phyloP scores from a whole-genome alignment of 2,888 invertebrate species.

The Hofmannophila pseudospretella region DNA sequence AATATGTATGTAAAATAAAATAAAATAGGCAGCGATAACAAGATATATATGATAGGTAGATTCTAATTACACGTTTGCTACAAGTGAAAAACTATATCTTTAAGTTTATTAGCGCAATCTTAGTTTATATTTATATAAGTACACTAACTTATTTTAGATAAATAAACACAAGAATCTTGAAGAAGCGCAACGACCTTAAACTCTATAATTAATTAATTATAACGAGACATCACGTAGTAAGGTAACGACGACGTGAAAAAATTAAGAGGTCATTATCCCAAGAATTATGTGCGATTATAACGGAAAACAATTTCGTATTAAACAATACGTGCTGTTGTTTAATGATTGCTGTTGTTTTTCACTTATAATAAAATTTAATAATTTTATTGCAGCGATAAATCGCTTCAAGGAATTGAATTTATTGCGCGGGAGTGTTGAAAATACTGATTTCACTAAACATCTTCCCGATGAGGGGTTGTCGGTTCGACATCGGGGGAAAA shows the following conservation, averaged over 20 bases:
- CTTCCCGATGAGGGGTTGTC: constrained; percentile 47
- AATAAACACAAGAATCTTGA: too few relatives aligned
- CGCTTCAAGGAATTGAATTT: not conserved
- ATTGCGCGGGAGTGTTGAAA: not conserved
- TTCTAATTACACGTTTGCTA: too few relatives aligned
- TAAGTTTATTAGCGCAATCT: too few relatives aligned
- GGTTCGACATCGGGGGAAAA: constrained; percentile 39
- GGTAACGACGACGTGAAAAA: constrained; percentile 20
- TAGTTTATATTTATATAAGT: too few relatives aligned
- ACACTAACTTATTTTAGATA: too few relatives aligned
- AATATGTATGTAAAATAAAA: too few relatives aligned
- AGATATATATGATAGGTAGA: too few relatives aligned
- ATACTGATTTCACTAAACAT: constrained; percentile 32
- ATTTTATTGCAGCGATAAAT: not conserved
- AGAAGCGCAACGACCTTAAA: constrained; percentile 18
- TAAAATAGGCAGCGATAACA: too few relatives aligned
- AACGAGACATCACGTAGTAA: constrained; percentile 15
- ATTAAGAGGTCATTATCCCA: constrained; percentile 22
- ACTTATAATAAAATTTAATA: too few relatives aligned
- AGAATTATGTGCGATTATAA: constrained; percentile 13
- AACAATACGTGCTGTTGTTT: not conserved
- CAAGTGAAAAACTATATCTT: too few relatives aligned
- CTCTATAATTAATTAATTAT: constrained; percentile 25
- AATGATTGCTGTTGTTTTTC: too few relatives aligned
- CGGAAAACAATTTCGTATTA: constrained; percentile 4